Conservation (phyloP, 1,140 invertebrate genomes). For the Cherax quadricarinatus region DNA sequence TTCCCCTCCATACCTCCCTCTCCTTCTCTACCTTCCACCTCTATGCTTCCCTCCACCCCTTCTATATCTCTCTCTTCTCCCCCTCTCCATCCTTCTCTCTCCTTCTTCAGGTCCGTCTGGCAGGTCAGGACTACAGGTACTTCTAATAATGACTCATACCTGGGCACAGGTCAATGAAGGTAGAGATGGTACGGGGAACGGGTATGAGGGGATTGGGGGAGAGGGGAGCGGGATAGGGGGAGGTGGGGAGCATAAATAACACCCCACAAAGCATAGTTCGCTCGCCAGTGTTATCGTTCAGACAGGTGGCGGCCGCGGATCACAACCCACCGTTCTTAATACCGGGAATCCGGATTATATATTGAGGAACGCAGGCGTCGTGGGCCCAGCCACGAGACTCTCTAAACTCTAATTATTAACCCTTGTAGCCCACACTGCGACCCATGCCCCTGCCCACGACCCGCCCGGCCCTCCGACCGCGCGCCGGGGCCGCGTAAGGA, state of each 20-base stretch:
- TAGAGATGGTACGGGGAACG: too few species aligned
- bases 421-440: conserved; percentile 23
- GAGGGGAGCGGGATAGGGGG: too few species aligned
- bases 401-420: conserved; percentile 70
- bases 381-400: conserved; percentile 49
- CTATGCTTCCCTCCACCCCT: too few species aligned
- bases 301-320: not conserved
- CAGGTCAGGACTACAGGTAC: not conserved
- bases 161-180: conserved; percentile 6
- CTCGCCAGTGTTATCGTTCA: not conserved
- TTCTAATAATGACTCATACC: conserved; percentile 33
- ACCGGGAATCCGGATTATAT: conserved; percentile 36
- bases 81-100: too few species aligned
- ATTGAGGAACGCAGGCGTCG: conserved; percentile 35
- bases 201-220: too few species aligned
- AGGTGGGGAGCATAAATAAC: conserved; percentile 1
- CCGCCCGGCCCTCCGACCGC: not conserved
- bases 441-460: not conserved
- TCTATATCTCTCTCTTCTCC: too few species aligned
- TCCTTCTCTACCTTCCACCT: too few species aligned
- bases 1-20: too few species aligned
- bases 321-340: conserved; percentile 20
- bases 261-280: not conserved
- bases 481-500: not conserved
- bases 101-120: not conserved